Evolutionary conservation across 2,888 invertebrate species (phyloP).

Genomic region (Dichetophora obliterata): DNA sequence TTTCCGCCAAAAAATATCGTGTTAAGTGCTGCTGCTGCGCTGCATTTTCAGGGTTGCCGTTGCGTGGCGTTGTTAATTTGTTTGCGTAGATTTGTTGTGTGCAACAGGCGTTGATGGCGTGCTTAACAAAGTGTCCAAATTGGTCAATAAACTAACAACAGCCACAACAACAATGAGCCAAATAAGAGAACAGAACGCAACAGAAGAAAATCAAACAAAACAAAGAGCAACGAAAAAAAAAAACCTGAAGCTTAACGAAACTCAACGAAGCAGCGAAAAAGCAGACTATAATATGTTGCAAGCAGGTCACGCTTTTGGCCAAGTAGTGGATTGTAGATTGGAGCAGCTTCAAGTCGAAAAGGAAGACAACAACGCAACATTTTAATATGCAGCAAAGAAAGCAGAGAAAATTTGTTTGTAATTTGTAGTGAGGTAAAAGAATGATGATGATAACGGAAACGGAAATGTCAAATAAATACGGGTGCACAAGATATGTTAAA

Average conservation of each 20-base stretch:
- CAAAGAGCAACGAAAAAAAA: constrained; percentile 5
- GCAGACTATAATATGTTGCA: background rate
- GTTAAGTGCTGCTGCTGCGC: too few species aligned
- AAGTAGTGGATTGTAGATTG: background rate
- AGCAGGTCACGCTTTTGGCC: constrained; percentile 19
- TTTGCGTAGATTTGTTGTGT: constrained; percentile 27
- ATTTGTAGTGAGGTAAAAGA: constrained; percentile 1
- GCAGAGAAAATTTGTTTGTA: constrained; percentile 26
- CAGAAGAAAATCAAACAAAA: constrained; percentile 15
- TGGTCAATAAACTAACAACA: constrained; percentile 29
- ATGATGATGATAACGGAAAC: background rate
- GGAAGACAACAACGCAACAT: background rate
- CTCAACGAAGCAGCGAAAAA: background rate
- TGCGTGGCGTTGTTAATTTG: constrained; percentile 18
- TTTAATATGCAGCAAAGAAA: constrained; percentile 26
- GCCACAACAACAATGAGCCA: constrained; percentile 9
- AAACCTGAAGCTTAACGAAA: constrained; percentile 11
- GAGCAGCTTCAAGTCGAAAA: background rate
- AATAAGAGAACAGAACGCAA: background rate
- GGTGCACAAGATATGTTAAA: too few species aligned
- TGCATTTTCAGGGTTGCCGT: background rate
- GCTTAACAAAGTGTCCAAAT: constrained; percentile 28
- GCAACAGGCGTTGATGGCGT: constrained; percentile 36
- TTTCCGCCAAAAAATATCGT: too few species aligned
- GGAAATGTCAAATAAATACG: constrained; percentile 17